phyloP scores from a whole-genome alignment of 2,888 invertebrate species.

The Gastrophysa polygoni region DNA sequence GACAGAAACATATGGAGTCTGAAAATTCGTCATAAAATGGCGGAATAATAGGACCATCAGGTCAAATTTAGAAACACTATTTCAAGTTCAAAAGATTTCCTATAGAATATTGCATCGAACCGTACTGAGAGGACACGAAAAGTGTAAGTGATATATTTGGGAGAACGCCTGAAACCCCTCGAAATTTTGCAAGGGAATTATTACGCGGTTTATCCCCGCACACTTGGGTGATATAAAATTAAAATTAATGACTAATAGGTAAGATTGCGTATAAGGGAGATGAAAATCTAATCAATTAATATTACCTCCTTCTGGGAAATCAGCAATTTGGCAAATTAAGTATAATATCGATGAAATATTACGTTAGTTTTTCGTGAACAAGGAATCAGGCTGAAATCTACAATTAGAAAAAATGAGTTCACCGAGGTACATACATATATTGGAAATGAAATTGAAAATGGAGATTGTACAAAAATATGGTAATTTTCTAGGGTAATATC shows the following conservation, averaged over 20 bases:
- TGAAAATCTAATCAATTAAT: constrained; percentile 55
- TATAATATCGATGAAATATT: background rate
- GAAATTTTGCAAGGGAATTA: constrained; percentile 32
- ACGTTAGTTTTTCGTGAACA: background rate
- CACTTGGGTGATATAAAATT: constrained; percentile 52
- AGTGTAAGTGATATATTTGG: background rate
- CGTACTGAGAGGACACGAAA: background rate
- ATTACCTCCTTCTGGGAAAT: constrained; percentile 52
- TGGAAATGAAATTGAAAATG: too few relatives aligned
- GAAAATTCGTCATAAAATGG: too few relatives aligned
- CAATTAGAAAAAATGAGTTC: too few relatives aligned
- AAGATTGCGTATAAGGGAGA: constrained; percentile 51
- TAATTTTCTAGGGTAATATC: too few relatives aligned
- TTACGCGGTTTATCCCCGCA: constrained; percentile 39
- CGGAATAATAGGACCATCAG: too few relatives aligned
- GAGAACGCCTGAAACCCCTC: background rate
- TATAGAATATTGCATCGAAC: too few relatives aligned
- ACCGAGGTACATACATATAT: too few relatives aligned
- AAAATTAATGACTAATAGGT: constrained; percentile 54
- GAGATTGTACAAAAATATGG: too few relatives aligned
- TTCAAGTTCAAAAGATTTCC: too few relatives aligned
- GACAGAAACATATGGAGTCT: too few relatives aligned
- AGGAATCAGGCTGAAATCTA: too few relatives aligned
- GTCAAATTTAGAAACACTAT: too few relatives aligned
- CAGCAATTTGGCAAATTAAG: constrained; percentile 41